These are phyloP conservation scores for Choreutis nemorana DNA, from an alignment of 2,888 invertebrate genomes.

Conservation along the genomic window DNA sequence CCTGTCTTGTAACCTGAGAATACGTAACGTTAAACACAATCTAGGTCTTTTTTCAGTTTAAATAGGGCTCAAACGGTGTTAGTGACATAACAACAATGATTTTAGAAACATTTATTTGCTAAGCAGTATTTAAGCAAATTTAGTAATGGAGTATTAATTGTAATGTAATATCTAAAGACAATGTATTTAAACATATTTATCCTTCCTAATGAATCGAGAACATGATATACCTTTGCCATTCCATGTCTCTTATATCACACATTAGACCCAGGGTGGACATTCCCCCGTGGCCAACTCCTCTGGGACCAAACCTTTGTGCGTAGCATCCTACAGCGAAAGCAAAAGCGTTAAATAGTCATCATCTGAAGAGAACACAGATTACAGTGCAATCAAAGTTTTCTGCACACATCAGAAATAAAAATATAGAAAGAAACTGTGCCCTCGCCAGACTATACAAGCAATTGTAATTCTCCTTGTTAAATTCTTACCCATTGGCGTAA, in stretches of 20 bases:
- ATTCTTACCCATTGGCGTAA: constrained; percentile 80
- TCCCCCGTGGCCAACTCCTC: constrained; percentile 93
- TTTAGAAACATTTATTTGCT: constrained; percentile 25
- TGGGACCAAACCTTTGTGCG: constrained; percentile 94
- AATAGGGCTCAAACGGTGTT: constrained; percentile 3
- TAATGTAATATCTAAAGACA: no score
- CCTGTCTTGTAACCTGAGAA: constrained; percentile 61
- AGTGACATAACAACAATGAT: constrained; percentile 3
- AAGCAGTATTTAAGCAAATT: constrained; percentile 43
- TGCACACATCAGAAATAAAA: constrained; percentile 9
- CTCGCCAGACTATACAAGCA: constrained; percentile 48
- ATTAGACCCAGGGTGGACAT: constrained; percentile 84
- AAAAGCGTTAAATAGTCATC: constrained; percentile 42
- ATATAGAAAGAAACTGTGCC: constrained; percentile 29
- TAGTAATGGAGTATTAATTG: constrained; percentile 20
- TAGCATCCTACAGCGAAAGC: constrained; percentile 83
- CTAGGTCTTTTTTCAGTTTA: constrained; percentile 10
- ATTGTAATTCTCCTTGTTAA: constrained; percentile 30
- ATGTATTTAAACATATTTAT: no score
- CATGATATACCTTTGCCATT: constrained; percentile 83
- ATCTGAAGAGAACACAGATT: constrained; percentile 42
- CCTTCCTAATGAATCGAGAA: no score
- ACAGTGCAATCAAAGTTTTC: constrained; percentile 12
- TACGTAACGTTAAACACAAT: constrained; percentile 23
- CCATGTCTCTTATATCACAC: constrained; percentile 82